Percentiles rank a stretch among this genome's conserved stretches.
These are phyloP conservation scores for Dysidea cf. avara DNA, from an alignment of 37 sponge, comb jelly and placozoan genomes.

Conservation along the genomic window DNA sequence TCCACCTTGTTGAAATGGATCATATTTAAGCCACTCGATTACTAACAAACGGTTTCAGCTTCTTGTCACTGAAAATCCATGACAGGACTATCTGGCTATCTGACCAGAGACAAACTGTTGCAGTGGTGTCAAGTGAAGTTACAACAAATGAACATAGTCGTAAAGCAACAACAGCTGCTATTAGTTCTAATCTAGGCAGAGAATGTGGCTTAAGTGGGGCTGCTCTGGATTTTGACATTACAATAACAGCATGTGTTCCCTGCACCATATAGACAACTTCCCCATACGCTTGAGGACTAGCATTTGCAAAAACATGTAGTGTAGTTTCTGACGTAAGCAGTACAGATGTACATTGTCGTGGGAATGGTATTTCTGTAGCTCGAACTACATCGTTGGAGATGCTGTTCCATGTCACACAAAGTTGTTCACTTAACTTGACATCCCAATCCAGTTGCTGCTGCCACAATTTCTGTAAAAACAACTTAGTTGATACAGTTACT, in stretches of 20 bases:
- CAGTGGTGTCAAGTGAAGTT: constrained; percentile 2
- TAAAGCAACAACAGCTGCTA: not conserved
- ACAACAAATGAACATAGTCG: too few relatives aligned
- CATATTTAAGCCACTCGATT: too few relatives aligned
- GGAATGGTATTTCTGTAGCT: not conserved
- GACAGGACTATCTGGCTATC: too few relatives aligned
- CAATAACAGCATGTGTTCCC: too few relatives aligned
- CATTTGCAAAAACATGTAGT: too few relatives aligned
- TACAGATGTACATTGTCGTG: constrained; percentile 14
- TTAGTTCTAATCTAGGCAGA: too few relatives aligned
- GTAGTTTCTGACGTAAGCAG: too few relatives aligned
- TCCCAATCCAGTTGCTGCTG: constrained; percentile 24
- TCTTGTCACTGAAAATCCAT: too few relatives aligned
- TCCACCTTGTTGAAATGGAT: too few relatives aligned
- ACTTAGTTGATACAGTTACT: constrained; percentile 11
- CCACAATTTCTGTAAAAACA: constrained; percentile 24
- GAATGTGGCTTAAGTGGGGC: too few relatives aligned
- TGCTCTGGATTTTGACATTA: constrained; percentile 30
- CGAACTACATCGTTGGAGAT: constrained; percentile 7
- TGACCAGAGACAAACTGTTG: constrained; percentile 27
- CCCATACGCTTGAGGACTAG: constrained; percentile 25
- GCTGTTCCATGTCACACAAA: not conserved
- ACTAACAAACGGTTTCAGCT: too few relatives aligned
- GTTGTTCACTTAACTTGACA: not conserved
- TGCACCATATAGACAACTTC: not conserved